Evolutionary conservation across 2,888 invertebrate genomes (phyloP), one percentile per base, ranked within the genome.

Genomic region (Tortrix viridana): DNA sequence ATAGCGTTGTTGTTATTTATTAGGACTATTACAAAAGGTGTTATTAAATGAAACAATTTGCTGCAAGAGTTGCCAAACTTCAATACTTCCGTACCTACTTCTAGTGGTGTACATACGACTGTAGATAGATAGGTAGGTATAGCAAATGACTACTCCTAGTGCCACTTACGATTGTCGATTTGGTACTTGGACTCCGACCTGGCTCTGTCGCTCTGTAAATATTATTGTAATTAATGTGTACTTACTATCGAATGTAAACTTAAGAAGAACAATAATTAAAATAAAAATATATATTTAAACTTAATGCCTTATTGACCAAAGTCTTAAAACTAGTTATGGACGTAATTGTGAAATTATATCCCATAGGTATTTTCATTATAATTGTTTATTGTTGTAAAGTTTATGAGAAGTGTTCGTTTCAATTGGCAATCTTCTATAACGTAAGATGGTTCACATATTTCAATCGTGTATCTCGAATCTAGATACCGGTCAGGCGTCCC

Each of bases 231-330:
- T 84, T 82, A 85, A 79, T 78, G 76, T 79, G 81, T 85, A 87
- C 79, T 79, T 80, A 85, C 78, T 88, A 88, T 84, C 86, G 85
- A 89, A 83, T 82, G 79, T 85, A 87, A 85, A 85, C 82, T 78
- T 89, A 88, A 88, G 88, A 76, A 89, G 90, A 92, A 90, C 90
- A 92, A 90, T 90, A 91, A 91, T 90, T 89, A 90, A 90, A 89
- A 81, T 84, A 79, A 79, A 84, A 72, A 85, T 83, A 76, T 82
- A 88, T 89, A 88, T 90, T 90, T 89, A 89, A 91, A 91, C 89
- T 91, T 92, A 90, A 90, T 91, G 92, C 92, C 92, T 92, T 92
- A 92, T 90, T 92, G 92, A 92, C 92, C 92, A 92, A 92, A 91
- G 91, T 91, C 91, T 90, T 88, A 89, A 90, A 90, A 90, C 91